Evolutionary conservation across 2,113 vertebrate genomes (phyloP), one percentile per base, ranked within the genome.

Genomic region (Daphoenositta chrysoptera): DNA sequence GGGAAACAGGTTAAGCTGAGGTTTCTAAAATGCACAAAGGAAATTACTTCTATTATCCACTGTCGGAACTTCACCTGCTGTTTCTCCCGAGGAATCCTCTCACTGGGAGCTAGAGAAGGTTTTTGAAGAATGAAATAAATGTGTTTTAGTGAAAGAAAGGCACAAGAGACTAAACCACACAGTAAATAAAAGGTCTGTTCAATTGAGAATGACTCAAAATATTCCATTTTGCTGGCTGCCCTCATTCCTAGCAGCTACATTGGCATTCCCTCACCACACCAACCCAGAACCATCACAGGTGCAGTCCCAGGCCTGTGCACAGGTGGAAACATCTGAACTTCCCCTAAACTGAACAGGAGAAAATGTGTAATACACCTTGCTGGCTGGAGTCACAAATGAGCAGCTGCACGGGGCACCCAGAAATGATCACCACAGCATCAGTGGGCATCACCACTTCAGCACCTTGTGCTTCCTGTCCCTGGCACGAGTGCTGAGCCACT

Each of bases 51-150:
- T 66, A 90, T 96, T 73, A 93, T 92, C 64, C 72, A 5, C 56
- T 42, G 60, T 26, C 1, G 7, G 80, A 84, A 79, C 72, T 53
- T 78, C 35, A 90, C 96, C 90, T 48, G 83, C 94, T 92, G 92
- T 50, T 95, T 88, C 85, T 83, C 83, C 47, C 5, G 15, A 78
- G 88, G 85, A 94, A 96, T 83, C 79, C n/a, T 94, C 88, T 68
- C 60, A 1, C 2, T 1, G 4, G 85, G 68, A 95, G 68, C 30
- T 54, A 1, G 2, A 78, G 60, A 58, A 86, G 68, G 47, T 17
- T 83, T 93, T 63, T 83, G 60, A 81, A 92, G 71, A 86, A 37
- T 51, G 71, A 92, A 86, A 83, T 81, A 20, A 66, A 66, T 90
- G 33, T 53, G 48, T 94, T 92, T 92, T 75, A 70, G 24, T 22